These are phyloP conservation scores for Asbolus verrucosus DNA, from an alignment of 1,140 invertebrate species.

Conservation along the genomic window DNA sequence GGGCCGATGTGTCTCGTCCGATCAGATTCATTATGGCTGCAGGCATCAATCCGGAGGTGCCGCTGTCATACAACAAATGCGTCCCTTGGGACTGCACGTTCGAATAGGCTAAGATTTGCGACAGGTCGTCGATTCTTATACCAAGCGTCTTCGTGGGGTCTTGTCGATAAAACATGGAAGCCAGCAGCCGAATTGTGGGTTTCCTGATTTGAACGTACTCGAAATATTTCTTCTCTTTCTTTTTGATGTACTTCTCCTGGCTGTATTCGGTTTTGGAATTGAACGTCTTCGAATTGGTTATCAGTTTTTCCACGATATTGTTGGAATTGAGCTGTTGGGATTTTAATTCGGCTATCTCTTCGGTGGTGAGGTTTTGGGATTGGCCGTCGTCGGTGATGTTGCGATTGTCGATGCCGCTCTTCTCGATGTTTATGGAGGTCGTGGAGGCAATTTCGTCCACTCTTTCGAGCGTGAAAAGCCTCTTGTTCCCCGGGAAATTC, in stretches of 20 bases:
- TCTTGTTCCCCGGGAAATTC: slow-evolving; percentile 70
- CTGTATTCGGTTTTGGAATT: slow-evolving; percentile 90
- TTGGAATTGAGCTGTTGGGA: slow-evolving; percentile 80
- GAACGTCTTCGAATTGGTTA: slow-evolving; percentile 91
- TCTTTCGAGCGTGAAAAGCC: slow-evolving; percentile 70
- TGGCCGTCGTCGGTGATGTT: slow-evolving; percentile 84
- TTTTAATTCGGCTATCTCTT: slow-evolving; percentile 84
- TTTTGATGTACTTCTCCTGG: slow-evolving; percentile 94
- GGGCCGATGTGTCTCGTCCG: slow-evolving; percentile 72
- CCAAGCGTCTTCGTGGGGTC: slow-evolving; percentile 82
- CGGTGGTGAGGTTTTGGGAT: slow-evolving; percentile 87
- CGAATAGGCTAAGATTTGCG: slow-evolving; percentile 85
- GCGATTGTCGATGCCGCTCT: slow-evolving; percentile 84
- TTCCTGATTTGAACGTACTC: slow-evolving; percentile 80
- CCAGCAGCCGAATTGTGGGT: slow-evolving; percentile 80
- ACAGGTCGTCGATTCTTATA: slow-evolving; percentile 86
- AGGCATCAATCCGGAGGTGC: slow-evolving; percentile 83
- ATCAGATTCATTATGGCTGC: slow-evolving; percentile 83
- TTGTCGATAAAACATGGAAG: slow-evolving; percentile 83
- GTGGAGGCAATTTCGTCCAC: slow-evolving; percentile 66
- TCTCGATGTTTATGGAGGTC: slow-evolving; percentile 68
- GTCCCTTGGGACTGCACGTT: slow-evolving; percentile 81
- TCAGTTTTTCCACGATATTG: slow-evolving; percentile 87
- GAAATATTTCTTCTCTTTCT: slow-evolving; percentile 93
- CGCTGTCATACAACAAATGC: slow-evolving; percentile 89